Percentiles rank a stretch among this genome's conserved stretches.
These are phyloP conservation scores for Dasysyrphus albostriatus DNA, from an alignment of 2,888 invertebrate genomes.

Conservation along the genomic window DNA sequence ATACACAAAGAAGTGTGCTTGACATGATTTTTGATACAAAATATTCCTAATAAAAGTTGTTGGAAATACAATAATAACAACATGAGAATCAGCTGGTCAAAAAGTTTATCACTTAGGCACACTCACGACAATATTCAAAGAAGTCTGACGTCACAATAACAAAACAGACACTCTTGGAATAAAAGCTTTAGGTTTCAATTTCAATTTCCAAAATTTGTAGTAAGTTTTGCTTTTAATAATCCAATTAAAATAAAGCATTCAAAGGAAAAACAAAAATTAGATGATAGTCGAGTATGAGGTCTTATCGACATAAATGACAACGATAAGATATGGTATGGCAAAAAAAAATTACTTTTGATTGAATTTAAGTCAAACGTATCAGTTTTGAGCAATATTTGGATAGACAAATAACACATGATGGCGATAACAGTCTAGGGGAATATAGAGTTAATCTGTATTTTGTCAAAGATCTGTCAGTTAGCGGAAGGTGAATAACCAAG, in stretches of 20 bases:
- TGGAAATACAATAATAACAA: background rate
- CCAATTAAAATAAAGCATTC: background rate
- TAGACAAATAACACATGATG: too few relatives aligned
- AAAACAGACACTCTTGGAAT: background rate
- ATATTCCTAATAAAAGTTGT: background rate
- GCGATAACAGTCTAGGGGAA: too few relatives aligned
- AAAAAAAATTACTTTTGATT: too few relatives aligned
- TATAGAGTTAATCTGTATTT: too few relatives aligned
- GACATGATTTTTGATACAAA: background rate
- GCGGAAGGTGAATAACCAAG: too few relatives aligned
- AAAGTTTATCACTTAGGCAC: background rate
- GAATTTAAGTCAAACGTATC: too few relatives aligned
- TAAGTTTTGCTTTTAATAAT: conserved; percentile 1
- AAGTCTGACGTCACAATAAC: background rate
- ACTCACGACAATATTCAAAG: conserved; percentile 5
- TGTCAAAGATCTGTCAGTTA: too few relatives aligned
- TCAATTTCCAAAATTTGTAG: background rate
- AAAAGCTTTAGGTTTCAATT: conserved; percentile 20
- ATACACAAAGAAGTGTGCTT: background rate
- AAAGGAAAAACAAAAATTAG: too few relatives aligned
- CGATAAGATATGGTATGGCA: too few relatives aligned
- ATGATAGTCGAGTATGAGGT: too few relatives aligned
- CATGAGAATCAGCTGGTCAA: conserved; percentile 12
- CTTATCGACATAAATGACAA: too few relatives aligned
- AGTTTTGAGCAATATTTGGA: too few relatives aligned